Evolutionary conservation across 2,797 vertebrate genomes (phyloP), one percentile per base, ranked within the genome.

Genomic region (Hypotaenidia okinawae): DNA sequence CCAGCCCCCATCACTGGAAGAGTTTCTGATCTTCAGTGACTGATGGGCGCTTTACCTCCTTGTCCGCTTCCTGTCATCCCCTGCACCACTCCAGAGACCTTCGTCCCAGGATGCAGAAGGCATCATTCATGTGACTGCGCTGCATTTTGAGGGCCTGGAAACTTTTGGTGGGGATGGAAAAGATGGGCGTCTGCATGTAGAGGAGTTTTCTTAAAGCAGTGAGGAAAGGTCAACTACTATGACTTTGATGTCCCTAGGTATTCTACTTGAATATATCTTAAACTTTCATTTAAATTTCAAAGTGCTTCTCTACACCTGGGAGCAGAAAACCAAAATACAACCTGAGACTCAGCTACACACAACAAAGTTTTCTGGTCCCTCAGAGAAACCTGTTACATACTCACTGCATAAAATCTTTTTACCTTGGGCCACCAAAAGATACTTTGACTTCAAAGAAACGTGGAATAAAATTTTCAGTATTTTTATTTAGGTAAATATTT

Each of bases 91-190:
- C 35, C 35, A 45, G 41, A 39, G 28, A 67, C 30, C 13, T 37
- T 24, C 16, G 35, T 77, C 10, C 11, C 35, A 2, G 14, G 11
- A 37, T 13, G 33, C 33, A 69, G 68, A 83, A 57, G 15, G 37
- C 8, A 25, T 67, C 43, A 16, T 33, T 47, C 28, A 3, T 2
- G 13, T 68, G 39, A 21, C 35, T 82, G 19, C 3, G 0, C 25
- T 54, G 47, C 13, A 9, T 59, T 45, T 58, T 67, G 12, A 4
- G 43, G 11, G 6, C 19, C 17, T 69, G 61, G 25, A 73, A 86
- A 24, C 27, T 61, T 70, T 10, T 0, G 0, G 1, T 12, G 14
- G 10, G 19, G 33, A 10, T 35, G 32, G 18, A 11, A 9, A 67
- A 59, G 81, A 57, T 9, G 57, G 6, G 7, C 5, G 55, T 15